A percentile compares a stretch with the other conserved stretches of the same genome.
Conservation (phyloP, 30 jellyfish, hydroid and myxozoan genomes). For the Hydra vulgaris region DNA sequence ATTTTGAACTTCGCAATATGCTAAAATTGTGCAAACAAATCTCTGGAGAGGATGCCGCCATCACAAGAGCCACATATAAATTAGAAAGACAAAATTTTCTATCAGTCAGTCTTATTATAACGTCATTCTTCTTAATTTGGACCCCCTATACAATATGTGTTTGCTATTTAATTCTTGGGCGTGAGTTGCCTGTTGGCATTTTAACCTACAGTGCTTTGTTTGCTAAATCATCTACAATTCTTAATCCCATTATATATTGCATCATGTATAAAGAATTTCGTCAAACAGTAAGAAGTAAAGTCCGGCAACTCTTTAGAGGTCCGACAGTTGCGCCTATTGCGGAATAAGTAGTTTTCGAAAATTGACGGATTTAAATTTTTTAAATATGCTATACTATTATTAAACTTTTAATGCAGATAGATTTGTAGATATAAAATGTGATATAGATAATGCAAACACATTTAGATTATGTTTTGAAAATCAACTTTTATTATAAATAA, state of each 20-base stretch:
- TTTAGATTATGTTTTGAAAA: no score
- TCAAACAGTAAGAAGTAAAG: not conserved
- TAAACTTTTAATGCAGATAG: no score
- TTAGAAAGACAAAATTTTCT: not conserved
- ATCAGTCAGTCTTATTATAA: not conserved
- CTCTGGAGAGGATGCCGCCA: not conserved
- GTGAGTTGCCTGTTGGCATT: not conserved
- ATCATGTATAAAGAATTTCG: not conserved
- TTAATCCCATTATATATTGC: not conserved
- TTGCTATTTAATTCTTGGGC: not conserved
- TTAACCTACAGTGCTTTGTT: not conserved
- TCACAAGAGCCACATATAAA: not conserved
- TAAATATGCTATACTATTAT: no score
- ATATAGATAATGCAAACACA: no score
- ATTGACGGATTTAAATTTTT: no score
- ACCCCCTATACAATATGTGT: not conserved
- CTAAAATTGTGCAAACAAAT: not conserved
- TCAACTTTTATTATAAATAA: no score
- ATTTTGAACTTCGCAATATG: not conserved
- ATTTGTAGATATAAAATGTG: no score
- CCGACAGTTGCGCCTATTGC: not conserved
- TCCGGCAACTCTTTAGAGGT: not conserved
- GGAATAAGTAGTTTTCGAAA: not conserved
- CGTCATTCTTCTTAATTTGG: not conserved
- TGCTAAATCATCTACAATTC: conserved; percentile 2